These are phyloP conservation scores for Oryzias dopingdopingensis DNA, from an alignment of 2,797 vertebrate genomes.

Conservation along the genomic window DNA sequence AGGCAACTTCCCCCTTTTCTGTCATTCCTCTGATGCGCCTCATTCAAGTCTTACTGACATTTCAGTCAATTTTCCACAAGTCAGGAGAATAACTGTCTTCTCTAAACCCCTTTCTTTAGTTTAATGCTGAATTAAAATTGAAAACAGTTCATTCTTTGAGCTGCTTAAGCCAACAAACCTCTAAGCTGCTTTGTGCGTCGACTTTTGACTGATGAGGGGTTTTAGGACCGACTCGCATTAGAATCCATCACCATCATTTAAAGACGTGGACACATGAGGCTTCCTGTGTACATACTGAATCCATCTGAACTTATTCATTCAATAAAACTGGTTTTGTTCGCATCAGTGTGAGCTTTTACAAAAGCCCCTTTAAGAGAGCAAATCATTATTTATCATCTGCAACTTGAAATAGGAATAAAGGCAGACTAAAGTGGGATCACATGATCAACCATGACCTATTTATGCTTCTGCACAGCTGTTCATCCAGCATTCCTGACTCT, in stretches of 20 bases:
- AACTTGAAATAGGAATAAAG: slow-evolving; percentile 7
- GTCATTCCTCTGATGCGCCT: neutral
- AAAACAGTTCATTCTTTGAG: slow-evolving; percentile 2
- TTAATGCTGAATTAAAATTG: neutral
- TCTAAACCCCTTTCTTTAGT: slow-evolving; percentile 2
- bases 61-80: neutral
- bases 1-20: too few relatives aligned
- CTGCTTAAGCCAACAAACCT: slow-evolving; percentile 15
- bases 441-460: slow-evolving; percentile 22
- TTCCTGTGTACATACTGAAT: slow-evolving; percentile 19
- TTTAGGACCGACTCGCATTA: slow-evolving; percentile 9
- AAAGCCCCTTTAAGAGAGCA: slow-evolving; percentile 2
- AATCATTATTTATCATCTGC: neutral
- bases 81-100: slow-evolving; percentile 9
- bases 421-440: slow-evolving; percentile 13
- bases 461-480: slow-evolving; percentile 15
- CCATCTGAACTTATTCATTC: slow-evolving; percentile 31
- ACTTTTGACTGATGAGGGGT: slow-evolving; percentile 19
- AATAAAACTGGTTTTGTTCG: slow-evolving; percentile 26
- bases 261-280: slow-evolving; percentile 16
- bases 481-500: slow-evolving; percentile 14
- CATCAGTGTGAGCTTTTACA: slow-evolving; percentile 12
- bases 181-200: slow-evolving; percentile 19
- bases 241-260: slow-evolving; percentile 3
- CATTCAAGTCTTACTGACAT: slow-evolving; percentile 13